Base-by-base conservation (phyloP, 2,113 vertebrate genomes). In the Otolemur garnettii region DNA sequence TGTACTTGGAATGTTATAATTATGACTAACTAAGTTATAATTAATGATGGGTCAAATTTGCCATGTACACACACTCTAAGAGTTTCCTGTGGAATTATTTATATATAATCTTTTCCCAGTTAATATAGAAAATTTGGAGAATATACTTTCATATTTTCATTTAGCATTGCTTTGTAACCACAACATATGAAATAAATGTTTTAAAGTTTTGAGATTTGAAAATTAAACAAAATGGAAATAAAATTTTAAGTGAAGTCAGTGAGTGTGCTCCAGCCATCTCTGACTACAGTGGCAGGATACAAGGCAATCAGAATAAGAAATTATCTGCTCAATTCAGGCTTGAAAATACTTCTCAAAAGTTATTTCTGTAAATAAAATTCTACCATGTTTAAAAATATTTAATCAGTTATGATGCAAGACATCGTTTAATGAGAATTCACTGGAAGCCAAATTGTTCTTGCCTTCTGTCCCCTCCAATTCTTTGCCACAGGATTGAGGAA, bases 191-290 rank as follows among this genome's bases (percentile, higher is more conserved):
- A 71, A 45, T 72, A 88, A 92, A 64, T 90, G 7, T 87, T 84
- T 69, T 50, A 22, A 94, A 59, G 15, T 91, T 87, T 93, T 83
- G 57, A 87, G 1, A 62, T 87, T 83, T 94, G 68, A 96, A 97
- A 85, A 77, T 57, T 45, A 4, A 64, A 13, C 12, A 10, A 71
- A 93, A 14, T 88, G 21, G 15, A 68, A 68, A 91, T 88, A 62
- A 81, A 78, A 35, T 38, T 69, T 82, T 85, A 86, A 75, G n/a
- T 80, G 66, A 89, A 91, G 90, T 59, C 24, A 72, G 19, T 45
- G 18, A 75, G 1, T 53, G 22, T 59, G 3, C 1, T 38, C 71
- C 18, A 66, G 24, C 93, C 15, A 86, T 75, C 17, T 64, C 87
- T 94, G 80, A 94, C 17, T 90, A n/a, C n/a, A 92, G 83, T 83